phyloP scores from a whole-genome alignment of 2,113 vertebrate species.

The Catagonus wagneri region DNA sequence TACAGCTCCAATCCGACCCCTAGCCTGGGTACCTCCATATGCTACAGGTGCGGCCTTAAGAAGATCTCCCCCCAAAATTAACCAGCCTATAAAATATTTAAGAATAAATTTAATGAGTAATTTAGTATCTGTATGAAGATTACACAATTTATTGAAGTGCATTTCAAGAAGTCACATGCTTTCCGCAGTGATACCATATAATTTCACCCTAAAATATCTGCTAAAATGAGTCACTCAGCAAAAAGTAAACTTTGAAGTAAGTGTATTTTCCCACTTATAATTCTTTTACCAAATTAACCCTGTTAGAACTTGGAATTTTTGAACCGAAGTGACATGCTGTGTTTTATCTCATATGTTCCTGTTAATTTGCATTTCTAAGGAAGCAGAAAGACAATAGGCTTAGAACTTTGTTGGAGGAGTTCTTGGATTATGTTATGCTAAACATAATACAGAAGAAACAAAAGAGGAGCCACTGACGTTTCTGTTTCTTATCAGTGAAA shows the following conservation, averaged over 20 bases:
- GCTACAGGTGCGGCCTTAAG: no score
- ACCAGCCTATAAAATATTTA: neutral
- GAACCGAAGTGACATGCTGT: neutral
- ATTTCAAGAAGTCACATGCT: neutral
- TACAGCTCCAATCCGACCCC: no score
- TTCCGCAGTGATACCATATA: neutral
- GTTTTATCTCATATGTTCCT: neutral
- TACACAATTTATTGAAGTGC: neutral
- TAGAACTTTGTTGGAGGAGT: neutral
- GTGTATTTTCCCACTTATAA: neutral
- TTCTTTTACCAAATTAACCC: constrained; percentile 43
- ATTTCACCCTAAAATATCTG: neutral
- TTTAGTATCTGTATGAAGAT: neutral
- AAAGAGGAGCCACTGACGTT: neutral
- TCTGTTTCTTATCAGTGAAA: neutral
- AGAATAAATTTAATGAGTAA: neutral
- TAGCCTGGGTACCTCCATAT: no score
- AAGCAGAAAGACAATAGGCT: neutral
- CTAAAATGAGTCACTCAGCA: neutral
- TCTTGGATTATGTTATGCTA: neutral
- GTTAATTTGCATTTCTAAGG: neutral
- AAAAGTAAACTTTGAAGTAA: constrained; percentile 4
- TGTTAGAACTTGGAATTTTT: neutral
- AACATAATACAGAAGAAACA: neutral
- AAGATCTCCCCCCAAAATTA: neutral